phyloP scores from a whole-genome alignment of 2,113 vertebrate genomes.

The Panthera leo region DNA sequence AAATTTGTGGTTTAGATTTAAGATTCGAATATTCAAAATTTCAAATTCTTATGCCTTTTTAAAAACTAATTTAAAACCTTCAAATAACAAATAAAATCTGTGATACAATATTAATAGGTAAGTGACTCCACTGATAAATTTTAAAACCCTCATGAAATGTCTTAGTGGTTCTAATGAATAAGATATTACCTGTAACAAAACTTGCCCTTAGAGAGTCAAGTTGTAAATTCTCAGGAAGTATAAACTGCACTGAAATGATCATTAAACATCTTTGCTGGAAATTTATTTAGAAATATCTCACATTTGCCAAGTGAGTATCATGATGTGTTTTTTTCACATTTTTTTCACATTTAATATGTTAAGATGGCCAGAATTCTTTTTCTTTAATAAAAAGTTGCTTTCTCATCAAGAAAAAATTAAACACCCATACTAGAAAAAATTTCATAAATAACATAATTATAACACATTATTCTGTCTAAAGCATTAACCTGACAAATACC shows the following conservation, averaged over 20 bases:
- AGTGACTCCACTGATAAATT: background rate
- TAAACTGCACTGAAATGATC: background rate
- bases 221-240: background rate
- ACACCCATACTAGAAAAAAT: background rate
- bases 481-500: background rate
- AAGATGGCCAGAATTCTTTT: background rate
- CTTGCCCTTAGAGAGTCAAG: background rate
- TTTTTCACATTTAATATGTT: background rate
- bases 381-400: background rate
- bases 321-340: background rate
- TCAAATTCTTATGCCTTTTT: background rate
- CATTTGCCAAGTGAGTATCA: background rate
- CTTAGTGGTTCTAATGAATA: background rate
- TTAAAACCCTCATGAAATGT: background rate
- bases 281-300: constrained; percentile 9
- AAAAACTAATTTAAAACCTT: background rate
- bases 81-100: background rate
- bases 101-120: background rate
- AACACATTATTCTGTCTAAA: background rate
- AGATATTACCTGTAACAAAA: background rate
- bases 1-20: background rate
- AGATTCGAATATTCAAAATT: background rate
- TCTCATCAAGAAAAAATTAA: background rate
- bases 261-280: background rate
- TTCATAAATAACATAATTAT: background rate